phyloP scores from a whole-genome alignment of 2,888 invertebrate genomes.

The Sesia bembeciformis region DNA sequence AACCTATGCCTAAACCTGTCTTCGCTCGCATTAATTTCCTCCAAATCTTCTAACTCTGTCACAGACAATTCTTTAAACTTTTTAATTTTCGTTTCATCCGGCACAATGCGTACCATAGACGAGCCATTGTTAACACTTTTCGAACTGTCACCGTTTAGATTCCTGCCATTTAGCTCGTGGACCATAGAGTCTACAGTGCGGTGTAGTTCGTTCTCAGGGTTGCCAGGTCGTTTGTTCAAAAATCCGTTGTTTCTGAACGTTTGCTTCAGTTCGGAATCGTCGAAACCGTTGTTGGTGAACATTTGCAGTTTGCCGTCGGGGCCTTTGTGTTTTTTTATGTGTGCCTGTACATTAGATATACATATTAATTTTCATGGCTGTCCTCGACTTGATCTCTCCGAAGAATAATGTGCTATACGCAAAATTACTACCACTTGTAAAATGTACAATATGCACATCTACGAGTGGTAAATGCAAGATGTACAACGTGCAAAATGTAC shows the following conservation, averaged over 20 bases:
- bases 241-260: conserved; percentile 36
- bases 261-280: conserved; percentile 13
- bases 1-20: conserved; percentile 52
- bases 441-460: no score
- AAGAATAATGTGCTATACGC: no score
- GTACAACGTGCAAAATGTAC: no score
- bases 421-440: no score
- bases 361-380: no score
- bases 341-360: conserved; percentile 11
- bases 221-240: conserved; percentile 44
- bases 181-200: conserved; percentile 49
- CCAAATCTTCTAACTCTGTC: conserved; percentile 42
- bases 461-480: no score
- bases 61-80: conserved; percentile 44
- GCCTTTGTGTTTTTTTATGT: conserved; percentile 25
- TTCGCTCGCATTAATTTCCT: conserved; percentile 42
- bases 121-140: conserved; percentile 2
- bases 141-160: conserved; percentile 10
- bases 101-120: conserved; percentile 16
- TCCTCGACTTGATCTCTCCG: no score
- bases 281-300: conserved; percentile 42
- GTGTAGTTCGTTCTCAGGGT: conserved; percentile 45
- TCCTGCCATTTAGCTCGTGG: conserved; percentile 29
- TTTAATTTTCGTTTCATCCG: conserved; percentile 41
- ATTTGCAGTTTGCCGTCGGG: conserved; percentile 20